These are phyloP conservation scores for Dorcus hopei DNA, from an alignment of 2,888 invertebrate species.

Conservation along the genomic window DNA sequence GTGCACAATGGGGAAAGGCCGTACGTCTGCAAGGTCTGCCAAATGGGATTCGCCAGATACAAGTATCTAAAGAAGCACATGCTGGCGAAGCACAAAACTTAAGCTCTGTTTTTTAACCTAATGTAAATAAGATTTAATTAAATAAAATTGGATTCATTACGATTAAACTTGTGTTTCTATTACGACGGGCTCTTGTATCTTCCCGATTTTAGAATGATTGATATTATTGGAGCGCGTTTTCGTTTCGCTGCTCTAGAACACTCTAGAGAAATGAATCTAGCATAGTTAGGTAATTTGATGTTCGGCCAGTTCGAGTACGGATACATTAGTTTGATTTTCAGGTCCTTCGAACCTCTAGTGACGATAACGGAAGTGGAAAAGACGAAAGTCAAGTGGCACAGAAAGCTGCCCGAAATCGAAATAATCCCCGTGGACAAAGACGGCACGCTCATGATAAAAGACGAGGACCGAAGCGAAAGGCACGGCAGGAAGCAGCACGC, in stretches of 20 bases:
- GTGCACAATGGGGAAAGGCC: constrained; percentile 56
- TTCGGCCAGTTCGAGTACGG: background rate
- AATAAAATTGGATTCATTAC: no score
- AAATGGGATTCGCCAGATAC: constrained; percentile 53
- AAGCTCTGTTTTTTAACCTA: background rate
- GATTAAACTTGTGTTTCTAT: no score
- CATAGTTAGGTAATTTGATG: no score
- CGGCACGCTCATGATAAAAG: constrained; percentile 1
- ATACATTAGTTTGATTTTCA: constrained; percentile 11
- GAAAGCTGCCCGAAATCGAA: constrained; percentile 23
- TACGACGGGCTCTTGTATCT: no score
- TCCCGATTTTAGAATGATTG: no score
- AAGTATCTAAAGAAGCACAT: constrained; percentile 57
- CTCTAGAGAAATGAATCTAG: no score
- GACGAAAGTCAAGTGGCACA: constrained; percentile 14
- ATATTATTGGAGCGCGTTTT: no score
- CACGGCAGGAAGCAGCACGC: background rate
- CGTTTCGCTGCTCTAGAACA: no score
- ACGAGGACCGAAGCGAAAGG: background rate
- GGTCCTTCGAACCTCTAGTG: constrained; percentile 11
- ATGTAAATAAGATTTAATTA: constrained; percentile 42
- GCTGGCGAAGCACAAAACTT: no score
- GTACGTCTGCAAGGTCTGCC: constrained; percentile 34
- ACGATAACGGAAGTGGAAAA: constrained; percentile 5
- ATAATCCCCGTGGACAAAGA: constrained; percentile 19